Base-by-base conservation (phyloP, 1,140 invertebrate species). In the Pseudomyrmex pallidus region DNA sequence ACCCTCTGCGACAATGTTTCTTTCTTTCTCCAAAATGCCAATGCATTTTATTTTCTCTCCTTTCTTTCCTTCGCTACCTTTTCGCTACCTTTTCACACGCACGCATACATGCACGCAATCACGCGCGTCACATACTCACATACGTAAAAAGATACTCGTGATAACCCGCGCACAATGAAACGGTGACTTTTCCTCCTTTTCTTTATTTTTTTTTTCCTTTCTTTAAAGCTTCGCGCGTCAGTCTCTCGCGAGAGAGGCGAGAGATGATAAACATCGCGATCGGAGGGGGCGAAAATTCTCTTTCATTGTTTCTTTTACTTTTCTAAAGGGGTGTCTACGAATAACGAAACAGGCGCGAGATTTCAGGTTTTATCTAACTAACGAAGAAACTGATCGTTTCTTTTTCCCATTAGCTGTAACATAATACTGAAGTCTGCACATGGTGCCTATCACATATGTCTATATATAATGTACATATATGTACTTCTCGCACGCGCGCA, bases 371-470 rank as follows among this genome's bases (percentile, higher is more conserved):
- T 85, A 74, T 66, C 83, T 92, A 92, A 87, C 89, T 92, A 90
- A 92, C 89, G 83, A 89, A 35, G 35, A 35, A 35, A 90, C 85
- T 74, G 87, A 89, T 88, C 88, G 66, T 68, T 86, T 85, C 73
- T 85, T 66, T 64, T 64, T 59, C 15, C 44, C 78, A 74, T 90
- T 91, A 91, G 91, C 91, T 92, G 93, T 89, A 94, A 94, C 94
- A 93, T 94, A 94, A 94, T 94, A 94, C 94, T 94, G 94, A 93
- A 94, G 91, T 94, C 91, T 90, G 94, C 94, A 94, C 93, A 89
- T 93, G 91, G 94, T 94, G 93, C 93, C 93, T 94, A 94, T 94
- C 93, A 94, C 94, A 77, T 92, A 91, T 92, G 88, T 92, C 90
- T 93, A 93, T 92, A 87, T 91, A 89, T 87, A 86, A 74, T 87